Evolutionary conservation across 2,888 invertebrate genomes (phyloP).

Genomic region (Cerastoderma edule): DNA sequence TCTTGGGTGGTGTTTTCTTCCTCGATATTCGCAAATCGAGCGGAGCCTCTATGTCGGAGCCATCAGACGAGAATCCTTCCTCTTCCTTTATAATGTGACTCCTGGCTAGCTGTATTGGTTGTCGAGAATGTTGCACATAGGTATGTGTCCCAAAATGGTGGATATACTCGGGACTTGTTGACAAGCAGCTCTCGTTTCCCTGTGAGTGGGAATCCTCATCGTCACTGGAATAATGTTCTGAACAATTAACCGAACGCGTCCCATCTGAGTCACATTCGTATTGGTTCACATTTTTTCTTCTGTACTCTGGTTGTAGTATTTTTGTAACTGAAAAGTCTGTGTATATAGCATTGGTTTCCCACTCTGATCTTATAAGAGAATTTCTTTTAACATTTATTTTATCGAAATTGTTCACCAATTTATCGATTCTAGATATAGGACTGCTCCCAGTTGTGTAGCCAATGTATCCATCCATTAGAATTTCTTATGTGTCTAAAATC

Average conservation of each 20-base stretch:
- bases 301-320: slow-evolving; percentile 77
- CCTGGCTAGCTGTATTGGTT: not conserved
- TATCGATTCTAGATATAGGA: slow-evolving; percentile 6
- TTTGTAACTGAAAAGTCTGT: slow-evolving; percentile 79
- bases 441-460: not conserved
- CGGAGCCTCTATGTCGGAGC: slow-evolving; percentile 41
- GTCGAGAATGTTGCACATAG: not conserved
- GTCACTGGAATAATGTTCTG: slow-evolving; percentile 39
- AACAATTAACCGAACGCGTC: slow-evolving; percentile 25
- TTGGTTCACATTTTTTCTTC: slow-evolving; percentile 31
- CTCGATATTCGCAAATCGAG: slow-evolving; percentile 40
- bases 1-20: slow-evolving; percentile 52
- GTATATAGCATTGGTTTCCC: slow-evolving; percentile 4
- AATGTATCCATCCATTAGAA: not conserved
- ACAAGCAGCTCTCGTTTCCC: not conserved
- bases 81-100: slow-evolving; percentile 14
- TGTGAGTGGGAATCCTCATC: slow-evolving; percentile 9
- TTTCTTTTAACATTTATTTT: slow-evolving; percentile 6
- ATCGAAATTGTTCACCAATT: slow-evolving; percentile 13
- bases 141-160: not conserved
- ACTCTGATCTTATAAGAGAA: not conserved
- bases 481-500: too few relatives aligned
- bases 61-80: slow-evolving; percentile 33
- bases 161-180: slow-evolving; percentile 12
- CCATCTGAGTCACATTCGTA: slow-evolving; percentile 49